Conservation (phyloP, 2,797 vertebrate species). For the Hoplostethus mediterraneus region DNA sequence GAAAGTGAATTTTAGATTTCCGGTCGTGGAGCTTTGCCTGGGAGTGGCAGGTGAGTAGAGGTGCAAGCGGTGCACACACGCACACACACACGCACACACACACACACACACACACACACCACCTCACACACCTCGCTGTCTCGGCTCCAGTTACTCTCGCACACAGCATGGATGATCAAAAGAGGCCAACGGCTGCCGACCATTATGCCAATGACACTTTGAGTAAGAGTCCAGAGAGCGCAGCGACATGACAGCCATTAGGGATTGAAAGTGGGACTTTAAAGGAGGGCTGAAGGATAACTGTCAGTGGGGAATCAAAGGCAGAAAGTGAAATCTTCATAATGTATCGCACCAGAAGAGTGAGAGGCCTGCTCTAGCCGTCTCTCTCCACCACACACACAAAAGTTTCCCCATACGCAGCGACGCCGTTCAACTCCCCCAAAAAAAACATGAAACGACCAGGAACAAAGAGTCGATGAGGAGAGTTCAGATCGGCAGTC, state of each 20-base stretch:
- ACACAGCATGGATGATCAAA: constrained; percentile 89
- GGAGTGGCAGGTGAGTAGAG: constrained; percentile 78
- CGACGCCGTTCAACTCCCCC: constrained; percentile 68
- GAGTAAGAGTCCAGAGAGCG: constrained; percentile 89
- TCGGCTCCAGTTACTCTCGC: constrained; percentile 79
- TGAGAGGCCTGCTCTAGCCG: constrained; percentile 67
- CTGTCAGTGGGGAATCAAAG: constrained; percentile 89
- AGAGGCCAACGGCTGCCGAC: constrained; percentile 87
- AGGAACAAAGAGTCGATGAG: constrained; percentile 80
- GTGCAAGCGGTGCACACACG: constrained; percentile 53
- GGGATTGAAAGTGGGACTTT: constrained; percentile 89
- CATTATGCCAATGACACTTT: constrained; percentile 92
- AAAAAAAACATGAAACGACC: constrained; percentile 82
- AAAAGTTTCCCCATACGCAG: constrained; percentile 84
- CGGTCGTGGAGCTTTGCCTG: constrained; percentile 82
- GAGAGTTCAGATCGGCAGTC: constrained; percentile 80
- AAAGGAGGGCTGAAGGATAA: constrained; percentile 89
- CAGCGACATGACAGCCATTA: constrained; percentile 91
- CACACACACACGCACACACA: constrained; percentile 36
- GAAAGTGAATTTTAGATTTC: constrained; percentile 92
- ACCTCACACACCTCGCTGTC: constrained; percentile 77
- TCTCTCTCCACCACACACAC: constrained; percentile 74
- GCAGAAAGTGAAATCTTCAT: constrained; percentile 89
- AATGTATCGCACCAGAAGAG: constrained; percentile 79
- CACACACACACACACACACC: constrained; percentile 43